Evolutionary conservation across 35 echinoderm and acorn worm species (phyloP), one percentile per base, ranked within the genome.

Genomic region (Diadema setosum): DNA sequence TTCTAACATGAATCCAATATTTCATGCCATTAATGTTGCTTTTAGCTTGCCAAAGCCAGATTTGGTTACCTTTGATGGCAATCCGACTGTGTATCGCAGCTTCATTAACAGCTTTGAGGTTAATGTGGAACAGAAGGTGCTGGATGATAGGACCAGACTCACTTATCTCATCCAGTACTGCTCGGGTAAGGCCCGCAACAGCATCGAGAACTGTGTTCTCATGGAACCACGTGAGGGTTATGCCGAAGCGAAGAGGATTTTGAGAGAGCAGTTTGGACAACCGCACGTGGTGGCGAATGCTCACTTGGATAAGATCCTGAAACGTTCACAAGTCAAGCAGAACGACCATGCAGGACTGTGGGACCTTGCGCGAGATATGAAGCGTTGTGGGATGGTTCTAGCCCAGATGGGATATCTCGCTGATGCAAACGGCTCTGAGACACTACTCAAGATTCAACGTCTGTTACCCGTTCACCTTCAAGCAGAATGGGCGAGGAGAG

Each of bases 261-360:
- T 92, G 70, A 42, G 86, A 52, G 88, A 91, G 25, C 81, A 91
- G 63, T 85, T 91, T 85, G 82, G 89, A 5, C 37, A 46, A 29
- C 55, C 15, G 15, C 29, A 91, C 52, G 80, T 90, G 20, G 58
- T 90, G 27, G 58, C 88, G 48, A 25, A 48, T 60, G 80, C 88
- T 41, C 81, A 82, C 34, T 27, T 86, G 14, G 29, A 21, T 32
- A 73, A 86, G 45, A 49, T 86, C 9, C n/a, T 80, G 21, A 87
- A 87, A 35, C 39, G 85, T 27, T 24, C 41, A 6, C 58, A 20
- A 60, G 20, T 87, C 58, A 45, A 26, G 67, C 58, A 41, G 1
- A 81, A 48, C 78, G 85, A 78, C 41, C 9, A 9, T 18, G 16
- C 73, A 4, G n/a, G 85, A 15, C 37, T 87, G 65, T 87, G 85